A percentile compares a stretch with the other conserved stretches of the same genome.
Evolutionary conservation across 2,888 invertebrate genomes (phyloP).

Genomic region (Perdita meconis): DNA sequence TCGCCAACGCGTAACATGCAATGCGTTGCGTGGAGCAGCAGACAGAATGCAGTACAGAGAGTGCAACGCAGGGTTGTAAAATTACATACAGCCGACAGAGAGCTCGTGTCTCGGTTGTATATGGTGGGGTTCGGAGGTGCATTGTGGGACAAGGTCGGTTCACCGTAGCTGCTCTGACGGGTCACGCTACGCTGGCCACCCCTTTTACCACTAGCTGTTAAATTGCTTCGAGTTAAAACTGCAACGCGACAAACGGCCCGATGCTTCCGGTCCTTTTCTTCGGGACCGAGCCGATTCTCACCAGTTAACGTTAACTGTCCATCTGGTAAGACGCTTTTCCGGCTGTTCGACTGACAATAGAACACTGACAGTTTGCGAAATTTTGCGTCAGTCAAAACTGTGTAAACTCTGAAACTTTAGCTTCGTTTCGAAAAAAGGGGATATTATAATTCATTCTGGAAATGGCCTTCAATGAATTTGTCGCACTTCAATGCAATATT

Average conservation of each 20-base stretch:
- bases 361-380: too few relatives aligned
- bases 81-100: constrained; percentile 35
- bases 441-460: too few relatives aligned
- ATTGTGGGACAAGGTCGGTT: constrained; percentile 77
- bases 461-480: too few relatives aligned
- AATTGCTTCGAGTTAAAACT: constrained; percentile 64
- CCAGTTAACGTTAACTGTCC: neutral
- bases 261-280: constrained; percentile 61
- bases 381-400: too few relatives aligned
- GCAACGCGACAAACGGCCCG: constrained; percentile 56
- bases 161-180: constrained; percentile 65
- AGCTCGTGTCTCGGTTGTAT: neutral
- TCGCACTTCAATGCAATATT: too few relatives aligned
- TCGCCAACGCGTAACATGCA: constrained; percentile 1
- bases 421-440: too few relatives aligned
- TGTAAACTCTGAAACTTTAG: too few relatives aligned
- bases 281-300: constrained; percentile 24
- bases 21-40: constrained; percentile 14
- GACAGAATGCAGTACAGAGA: constrained; percentile 18
- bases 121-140: constrained; percentile 59
- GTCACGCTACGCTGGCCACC: constrained; percentile 73
- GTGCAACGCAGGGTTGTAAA: constrained; percentile 45
- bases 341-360: neutral
- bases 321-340: neutral
- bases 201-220: constrained; percentile 71